These are phyloP conservation scores for Xylota segnis DNA, from an alignment of 2,888 invertebrate genomes.

Conservation along the genomic window DNA sequence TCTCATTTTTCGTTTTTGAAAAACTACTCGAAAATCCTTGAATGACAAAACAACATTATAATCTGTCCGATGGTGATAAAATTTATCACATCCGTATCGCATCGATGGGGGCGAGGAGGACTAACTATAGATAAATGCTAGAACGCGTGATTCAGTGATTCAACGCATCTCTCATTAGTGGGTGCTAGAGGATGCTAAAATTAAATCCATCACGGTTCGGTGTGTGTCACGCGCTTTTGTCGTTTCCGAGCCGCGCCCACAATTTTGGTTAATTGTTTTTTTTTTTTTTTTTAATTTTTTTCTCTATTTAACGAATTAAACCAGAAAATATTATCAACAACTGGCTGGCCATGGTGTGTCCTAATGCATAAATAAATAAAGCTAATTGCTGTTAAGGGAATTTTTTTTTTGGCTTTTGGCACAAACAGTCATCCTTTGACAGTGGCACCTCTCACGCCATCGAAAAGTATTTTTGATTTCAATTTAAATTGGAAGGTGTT, in stretches of 20 bases:
- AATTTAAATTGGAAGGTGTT: constrained; percentile 18
- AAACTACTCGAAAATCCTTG: constrained; percentile 24
- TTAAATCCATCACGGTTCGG: constrained; percentile 54
- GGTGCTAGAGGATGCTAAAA: constrained; percentile 46
- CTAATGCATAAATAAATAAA: constrained; percentile 1
- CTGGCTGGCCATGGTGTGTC: constrained; percentile 1
- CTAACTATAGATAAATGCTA: constrained; percentile 37
- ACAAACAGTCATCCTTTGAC: constrained; percentile 2
- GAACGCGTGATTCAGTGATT: constrained; percentile 70
- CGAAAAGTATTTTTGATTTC: constrained; percentile 2
- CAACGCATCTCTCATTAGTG: constrained; percentile 41
- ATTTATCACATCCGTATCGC: constrained; percentile 73
- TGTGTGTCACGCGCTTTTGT: constrained; percentile 51
- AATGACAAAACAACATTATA: constrained; percentile 30
- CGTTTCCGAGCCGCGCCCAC: constrained; percentile 58
- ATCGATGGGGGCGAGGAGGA: constrained; percentile 49
- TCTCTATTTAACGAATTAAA: constrained; percentile 1
- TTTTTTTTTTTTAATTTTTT: constrained; percentile 22
- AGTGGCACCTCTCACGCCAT: constrained; percentile 26
- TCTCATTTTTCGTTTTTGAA: constrained; percentile 1
- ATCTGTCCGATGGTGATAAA: constrained; percentile 47
- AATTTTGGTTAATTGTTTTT: constrained; percentile 27
- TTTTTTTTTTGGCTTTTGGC: constrained; percentile 3
- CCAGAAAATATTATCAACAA: constrained; percentile 16
- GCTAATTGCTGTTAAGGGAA: constrained; percentile 1